Percentiles rank a stretch among this genome's conserved stretches.
Evolutionary conservation across 2,797 vertebrate genomes (phyloP).

Genomic region (Setipinna tenuifilis): DNA sequence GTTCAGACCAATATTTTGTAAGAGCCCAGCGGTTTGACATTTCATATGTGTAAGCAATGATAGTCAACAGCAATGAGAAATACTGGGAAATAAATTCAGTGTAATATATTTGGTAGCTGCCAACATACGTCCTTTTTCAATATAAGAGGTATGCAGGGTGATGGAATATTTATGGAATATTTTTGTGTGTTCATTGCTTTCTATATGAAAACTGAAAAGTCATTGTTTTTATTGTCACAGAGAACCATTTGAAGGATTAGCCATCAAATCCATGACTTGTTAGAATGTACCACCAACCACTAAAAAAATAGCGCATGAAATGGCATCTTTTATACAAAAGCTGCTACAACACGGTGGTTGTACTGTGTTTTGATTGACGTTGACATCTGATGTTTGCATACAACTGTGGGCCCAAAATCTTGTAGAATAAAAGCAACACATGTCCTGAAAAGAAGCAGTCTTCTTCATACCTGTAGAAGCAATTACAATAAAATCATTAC

Average conservation of each 20-base stretch:
- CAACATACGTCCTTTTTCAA: neutral
- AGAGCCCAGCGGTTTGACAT: neutral
- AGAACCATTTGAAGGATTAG: neutral
- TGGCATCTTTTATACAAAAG: neutral
- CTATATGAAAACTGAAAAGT: neutral
- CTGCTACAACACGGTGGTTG: neutral
- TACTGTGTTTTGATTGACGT: neutral
- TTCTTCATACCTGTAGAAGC: neutral
- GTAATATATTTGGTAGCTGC: neutral
- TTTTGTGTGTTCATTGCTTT: neutral
- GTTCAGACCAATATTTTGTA: slow-evolving; percentile 38
- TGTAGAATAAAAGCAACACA: neutral
- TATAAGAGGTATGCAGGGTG: neutral
- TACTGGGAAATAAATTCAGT: slow-evolving; percentile 34
- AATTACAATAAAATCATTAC: neutral
- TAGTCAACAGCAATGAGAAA: slow-evolving; percentile 35
- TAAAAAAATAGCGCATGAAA: neutral
- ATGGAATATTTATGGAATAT: neutral
- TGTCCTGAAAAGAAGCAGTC: neutral
- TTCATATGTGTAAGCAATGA: slow-evolving; percentile 35
- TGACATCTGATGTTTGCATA: neutral
- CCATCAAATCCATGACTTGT: neutral
- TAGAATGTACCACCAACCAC: neutral
- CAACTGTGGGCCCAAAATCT: neutral
- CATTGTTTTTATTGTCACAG: neutral